These are phyloP conservation scores for Heliconius hermathena DNA, from an alignment of 1,140 invertebrate genomes.

Conservation along the genomic window DNA sequence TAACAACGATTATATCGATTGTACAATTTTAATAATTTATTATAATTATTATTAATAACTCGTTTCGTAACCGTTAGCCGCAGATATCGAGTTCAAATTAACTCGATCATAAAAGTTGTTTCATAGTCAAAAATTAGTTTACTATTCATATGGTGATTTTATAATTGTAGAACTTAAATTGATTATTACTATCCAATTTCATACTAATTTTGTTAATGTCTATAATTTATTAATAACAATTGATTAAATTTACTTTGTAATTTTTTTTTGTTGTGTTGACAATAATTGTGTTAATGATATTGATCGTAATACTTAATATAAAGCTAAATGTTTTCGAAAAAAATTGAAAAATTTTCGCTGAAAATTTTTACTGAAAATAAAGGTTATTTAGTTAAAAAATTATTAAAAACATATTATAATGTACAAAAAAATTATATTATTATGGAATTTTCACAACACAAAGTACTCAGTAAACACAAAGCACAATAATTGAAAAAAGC, in stretches of 20 bases:
- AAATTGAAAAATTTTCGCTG: too few relatives aligned
- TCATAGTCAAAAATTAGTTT: neutral
- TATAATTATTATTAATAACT: constrained; percentile 8
- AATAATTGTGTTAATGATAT: neutral
- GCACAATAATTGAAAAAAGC: neutral
- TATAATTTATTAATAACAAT: neutral
- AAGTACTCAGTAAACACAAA: neutral
- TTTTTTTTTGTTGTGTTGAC: neutral
- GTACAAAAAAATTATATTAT: too few relatives aligned
- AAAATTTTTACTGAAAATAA: too few relatives aligned
- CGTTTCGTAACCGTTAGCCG: neutral
- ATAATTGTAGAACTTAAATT: constrained; percentile 1
- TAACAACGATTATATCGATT: neutral
- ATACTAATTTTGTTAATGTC: constrained; percentile 6
- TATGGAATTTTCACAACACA: neutral
- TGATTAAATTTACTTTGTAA: neutral
- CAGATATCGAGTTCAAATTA: constrained; percentile 3
- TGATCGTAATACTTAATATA: neutral
- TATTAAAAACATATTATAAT: too few relatives aligned
- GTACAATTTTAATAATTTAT: neutral
- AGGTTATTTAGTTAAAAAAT: too few relatives aligned
- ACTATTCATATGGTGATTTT: constrained; percentile 6
- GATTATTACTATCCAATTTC: constrained; percentile 4
- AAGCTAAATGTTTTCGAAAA: too few relatives aligned
- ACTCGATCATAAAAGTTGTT: neutral